Conservation (phyloP, 2,113 vertebrate genomes). For the Bubalus kerabau region DNA sequence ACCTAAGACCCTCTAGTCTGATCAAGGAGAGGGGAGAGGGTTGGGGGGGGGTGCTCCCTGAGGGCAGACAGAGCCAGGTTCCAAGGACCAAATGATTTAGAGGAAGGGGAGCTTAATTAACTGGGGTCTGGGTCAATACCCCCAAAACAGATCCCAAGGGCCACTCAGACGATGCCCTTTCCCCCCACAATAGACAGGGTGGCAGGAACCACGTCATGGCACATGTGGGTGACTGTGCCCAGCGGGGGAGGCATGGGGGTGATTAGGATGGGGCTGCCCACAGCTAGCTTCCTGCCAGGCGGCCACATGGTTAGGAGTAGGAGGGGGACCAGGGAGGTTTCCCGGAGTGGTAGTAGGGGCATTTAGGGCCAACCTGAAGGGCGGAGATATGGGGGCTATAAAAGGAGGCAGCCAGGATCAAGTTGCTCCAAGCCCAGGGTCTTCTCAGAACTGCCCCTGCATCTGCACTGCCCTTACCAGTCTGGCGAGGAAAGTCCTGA, state of each 20-base stretch:
- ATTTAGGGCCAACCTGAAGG: slow-evolving; percentile 6
- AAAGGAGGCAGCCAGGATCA: not conserved
- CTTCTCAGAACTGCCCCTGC: not conserved
- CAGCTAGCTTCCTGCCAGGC: slow-evolving; percentile 67
- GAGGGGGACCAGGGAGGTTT: slow-evolving; percentile 22
- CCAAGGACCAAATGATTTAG: not conserved
- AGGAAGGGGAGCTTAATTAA: not conserved
- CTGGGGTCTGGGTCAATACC: not conserved
- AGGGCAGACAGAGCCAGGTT: not conserved
- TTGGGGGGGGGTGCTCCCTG: not conserved
- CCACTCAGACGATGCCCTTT: slow-evolving; percentile 15
- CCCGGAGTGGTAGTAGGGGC: slow-evolving; percentile 11
- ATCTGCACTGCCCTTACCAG: not conserved
- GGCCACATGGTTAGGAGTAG: slow-evolving; percentile 41
- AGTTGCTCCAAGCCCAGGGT: not conserved
- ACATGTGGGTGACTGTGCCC: slow-evolving; percentile 67
- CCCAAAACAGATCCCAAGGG: slow-evolving; percentile 6
- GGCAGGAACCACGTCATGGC: slow-evolving; percentile 64
- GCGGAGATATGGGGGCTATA: not conserved
- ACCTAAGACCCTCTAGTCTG: not conserved
- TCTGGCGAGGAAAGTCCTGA: not conserved
- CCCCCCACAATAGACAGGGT: slow-evolving; percentile 5
- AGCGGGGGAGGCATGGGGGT: slow-evolving; percentile 25
- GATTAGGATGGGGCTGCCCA: slow-evolving; percentile 55
- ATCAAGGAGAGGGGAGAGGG: not conserved